Conservation (phyloP, 2,113 vertebrate genomes). For the Neogobius melanostomus region DNA sequence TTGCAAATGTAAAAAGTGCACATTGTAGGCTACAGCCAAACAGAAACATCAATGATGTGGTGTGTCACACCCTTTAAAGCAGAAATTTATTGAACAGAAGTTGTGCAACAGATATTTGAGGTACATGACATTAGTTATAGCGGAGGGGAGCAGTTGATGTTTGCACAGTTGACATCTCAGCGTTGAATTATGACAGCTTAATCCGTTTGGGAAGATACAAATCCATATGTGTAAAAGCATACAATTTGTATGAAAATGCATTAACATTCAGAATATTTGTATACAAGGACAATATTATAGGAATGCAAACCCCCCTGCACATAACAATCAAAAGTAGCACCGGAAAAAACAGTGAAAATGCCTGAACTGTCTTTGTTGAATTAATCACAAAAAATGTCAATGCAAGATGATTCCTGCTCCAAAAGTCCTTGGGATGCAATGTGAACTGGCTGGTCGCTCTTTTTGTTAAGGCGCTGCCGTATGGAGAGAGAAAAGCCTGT, state of each 20-base stretch:
- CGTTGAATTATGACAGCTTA: constrained; percentile 24
- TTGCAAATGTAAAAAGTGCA: background rate
- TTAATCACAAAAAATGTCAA: constrained; percentile 13
- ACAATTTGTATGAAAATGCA: constrained; percentile 34
- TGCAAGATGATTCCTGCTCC: constrained; percentile 1
- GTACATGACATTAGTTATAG: constrained; percentile 87
- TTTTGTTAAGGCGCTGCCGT: constrained; percentile 24
- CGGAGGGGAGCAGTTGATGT: constrained; percentile 65
- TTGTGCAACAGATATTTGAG: constrained; percentile 93
- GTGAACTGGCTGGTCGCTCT: constrained; percentile 52
- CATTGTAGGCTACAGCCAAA: constrained; percentile 5
- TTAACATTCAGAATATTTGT: constrained; percentile 50
- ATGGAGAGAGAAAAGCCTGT: constrained; percentile 29
- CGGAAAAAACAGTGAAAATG: constrained; percentile 48
- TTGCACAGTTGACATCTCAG: constrained; percentile 56
- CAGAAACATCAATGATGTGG: constrained; percentile 78
- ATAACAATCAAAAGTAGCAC: constrained; percentile 61
- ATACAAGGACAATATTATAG: constrained; percentile 56
- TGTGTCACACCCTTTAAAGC: constrained; percentile 91
- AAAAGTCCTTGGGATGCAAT: constrained; percentile 77
- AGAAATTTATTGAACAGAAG: constrained; percentile 86
- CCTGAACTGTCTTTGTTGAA: constrained; percentile 29
- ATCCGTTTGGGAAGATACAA: constrained; percentile 30
- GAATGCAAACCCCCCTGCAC: constrained; percentile 37
- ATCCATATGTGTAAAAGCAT: constrained; percentile 33